Percentiles rank a stretch among this genome's conserved stretches.
Evolutionary conservation across 2,888 invertebrate genomes (phyloP).

Genomic region (Saturnia japonica): DNA sequence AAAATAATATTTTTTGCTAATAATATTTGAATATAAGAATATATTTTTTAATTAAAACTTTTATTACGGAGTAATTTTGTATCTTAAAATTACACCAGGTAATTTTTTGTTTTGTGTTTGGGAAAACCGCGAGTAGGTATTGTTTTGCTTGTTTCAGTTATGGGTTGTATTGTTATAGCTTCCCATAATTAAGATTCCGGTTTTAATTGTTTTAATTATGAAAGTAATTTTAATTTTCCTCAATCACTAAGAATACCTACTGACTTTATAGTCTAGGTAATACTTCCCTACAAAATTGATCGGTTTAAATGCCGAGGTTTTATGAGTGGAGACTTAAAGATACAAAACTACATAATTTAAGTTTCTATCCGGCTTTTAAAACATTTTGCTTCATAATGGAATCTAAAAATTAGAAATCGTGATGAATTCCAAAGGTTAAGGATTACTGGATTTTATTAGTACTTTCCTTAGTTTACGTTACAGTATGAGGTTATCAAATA

Average conservation of each 20-base stretch:
- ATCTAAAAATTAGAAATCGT: not conserved
- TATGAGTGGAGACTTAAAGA: not conserved
- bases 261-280: not conserved
- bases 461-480: not conserved
- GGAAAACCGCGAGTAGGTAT: not conserved
- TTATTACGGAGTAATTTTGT: not conserved
- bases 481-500: not conserved
- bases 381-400: not conserved
- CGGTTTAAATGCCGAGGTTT: not conserved
- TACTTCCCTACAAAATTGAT: not conserved
- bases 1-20: too few species aligned
- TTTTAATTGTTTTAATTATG: slow-evolving; percentile 11
- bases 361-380: not conserved
- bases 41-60: too few species aligned
- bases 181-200: slow-evolving; percentile 10
- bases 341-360: not conserved
- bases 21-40: too few species aligned
- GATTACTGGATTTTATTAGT: not conserved
- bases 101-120: not conserved
- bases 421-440: not conserved
- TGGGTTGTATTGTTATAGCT: slow-evolving; percentile 3
- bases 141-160: not conserved
- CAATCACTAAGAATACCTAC: not conserved
- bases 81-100: not conserved
- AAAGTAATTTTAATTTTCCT: not conserved